Percentiles rank a stretch among this genome's conserved stretches.
These are phyloP conservation scores for Scelioninae gen. 1 DNA, from an alignment of 2,888 invertebrate genomes.

Conservation along the genomic window DNA sequence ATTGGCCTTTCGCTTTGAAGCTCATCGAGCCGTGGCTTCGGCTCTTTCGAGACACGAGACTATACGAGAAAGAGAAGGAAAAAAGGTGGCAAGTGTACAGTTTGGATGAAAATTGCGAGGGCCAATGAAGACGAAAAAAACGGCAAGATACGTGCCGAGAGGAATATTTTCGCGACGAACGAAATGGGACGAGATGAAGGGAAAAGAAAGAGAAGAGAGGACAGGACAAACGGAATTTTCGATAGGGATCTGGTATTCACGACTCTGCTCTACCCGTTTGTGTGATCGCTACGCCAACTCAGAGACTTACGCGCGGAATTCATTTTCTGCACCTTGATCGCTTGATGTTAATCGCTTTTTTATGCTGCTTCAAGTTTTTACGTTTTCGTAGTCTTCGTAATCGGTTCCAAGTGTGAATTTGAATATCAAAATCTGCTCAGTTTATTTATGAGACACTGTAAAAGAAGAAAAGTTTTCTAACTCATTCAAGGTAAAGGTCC, in stretches of 20 bases:
- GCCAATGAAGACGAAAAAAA: conserved; percentile 57
- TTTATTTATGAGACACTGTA: background rate
- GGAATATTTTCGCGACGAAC: conserved; percentile 47
- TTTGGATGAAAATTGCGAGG: conserved; percentile 71
- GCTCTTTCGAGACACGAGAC: conserved; percentile 44
- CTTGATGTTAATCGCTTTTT: conserved; percentile 53
- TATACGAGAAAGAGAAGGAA: conserved; percentile 23
- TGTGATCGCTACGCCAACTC: conserved; percentile 70
- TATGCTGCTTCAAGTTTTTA: background rate
- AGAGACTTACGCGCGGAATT: conserved; percentile 44
- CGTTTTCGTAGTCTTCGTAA: conserved; percentile 24
- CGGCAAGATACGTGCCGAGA: conserved; percentile 42
- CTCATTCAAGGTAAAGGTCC: no score
- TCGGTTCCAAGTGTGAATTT: conserved; percentile 1
- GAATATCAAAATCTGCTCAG: conserved; percentile 2
- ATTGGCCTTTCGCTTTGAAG: conserved; percentile 71
- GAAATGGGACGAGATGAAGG: conserved; percentile 36
- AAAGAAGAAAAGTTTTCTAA: no score
- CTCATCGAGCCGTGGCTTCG: conserved; percentile 65
- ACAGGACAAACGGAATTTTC: conserved; percentile 81
- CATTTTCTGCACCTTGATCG: conserved; percentile 50
- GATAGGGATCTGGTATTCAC: conserved; percentile 80
- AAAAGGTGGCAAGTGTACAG: conserved; percentile 78
- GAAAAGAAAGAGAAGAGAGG: conserved; percentile 49
- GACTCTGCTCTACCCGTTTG: conserved; percentile 76